Conservation (phyloP, 2,113 vertebrate genomes). For the Stegostoma tigrinum region DNA sequence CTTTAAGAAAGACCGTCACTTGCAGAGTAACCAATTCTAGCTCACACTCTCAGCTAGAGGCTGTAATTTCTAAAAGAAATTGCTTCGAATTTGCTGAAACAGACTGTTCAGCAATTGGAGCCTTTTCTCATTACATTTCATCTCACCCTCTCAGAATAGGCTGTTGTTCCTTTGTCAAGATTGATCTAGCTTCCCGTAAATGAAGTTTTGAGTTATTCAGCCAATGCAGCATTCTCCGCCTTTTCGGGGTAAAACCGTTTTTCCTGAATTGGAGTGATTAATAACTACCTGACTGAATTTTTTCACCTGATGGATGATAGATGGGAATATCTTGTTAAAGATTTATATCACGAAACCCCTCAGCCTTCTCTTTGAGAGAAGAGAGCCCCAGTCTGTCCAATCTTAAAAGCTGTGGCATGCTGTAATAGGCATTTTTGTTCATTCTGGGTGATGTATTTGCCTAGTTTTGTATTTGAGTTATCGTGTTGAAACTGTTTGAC, state of each 20-base stretch:
- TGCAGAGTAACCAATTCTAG: neutral
- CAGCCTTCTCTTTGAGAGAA: neutral
- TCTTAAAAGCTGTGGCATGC: neutral
- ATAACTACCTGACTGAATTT: too few relatives aligned
- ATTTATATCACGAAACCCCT: neutral
- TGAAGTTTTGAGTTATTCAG: neutral
- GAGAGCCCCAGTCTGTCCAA: neutral
- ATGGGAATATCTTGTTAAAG: neutral
- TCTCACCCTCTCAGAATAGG: neutral
- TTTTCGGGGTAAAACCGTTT: neutral
- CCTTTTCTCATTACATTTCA: neutral
- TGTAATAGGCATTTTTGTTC: neutral
- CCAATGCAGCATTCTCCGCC: neutral
- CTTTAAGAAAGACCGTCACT: neutral
- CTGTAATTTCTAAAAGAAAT: neutral
- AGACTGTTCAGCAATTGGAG: neutral
- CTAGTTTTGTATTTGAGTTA: neutral
- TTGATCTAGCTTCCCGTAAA: neutral
- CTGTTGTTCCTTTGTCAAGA: neutral
- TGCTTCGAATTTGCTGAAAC: neutral
- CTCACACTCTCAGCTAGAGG: neutral
- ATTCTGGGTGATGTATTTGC: neutral
- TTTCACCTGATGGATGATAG: neutral
- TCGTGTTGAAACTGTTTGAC: neutral
- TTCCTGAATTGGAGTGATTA: neutral